Evolutionary conservation across 1,140 invertebrate genomes (phyloP).

Genomic region (Ceratitis capitata): DNA sequence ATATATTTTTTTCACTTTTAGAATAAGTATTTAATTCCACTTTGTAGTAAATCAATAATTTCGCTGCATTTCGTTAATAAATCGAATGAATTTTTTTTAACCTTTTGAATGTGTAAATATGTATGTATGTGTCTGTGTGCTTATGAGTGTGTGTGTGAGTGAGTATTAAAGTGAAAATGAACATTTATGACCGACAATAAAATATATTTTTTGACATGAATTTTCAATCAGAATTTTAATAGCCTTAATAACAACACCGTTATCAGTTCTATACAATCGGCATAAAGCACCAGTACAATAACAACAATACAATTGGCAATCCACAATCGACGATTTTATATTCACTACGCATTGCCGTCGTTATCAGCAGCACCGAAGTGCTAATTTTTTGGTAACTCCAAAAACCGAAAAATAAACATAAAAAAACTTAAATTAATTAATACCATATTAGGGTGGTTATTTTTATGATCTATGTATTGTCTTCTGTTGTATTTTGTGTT

Average conservation of each 20-base stretch:
- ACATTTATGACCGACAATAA: constrained; percentile 56
- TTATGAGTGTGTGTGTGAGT: background rate
- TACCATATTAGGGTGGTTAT: background rate
- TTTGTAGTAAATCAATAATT: background rate
- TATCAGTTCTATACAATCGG: too few relatives aligned
- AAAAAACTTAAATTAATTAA: background rate
- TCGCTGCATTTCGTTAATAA: background rate
- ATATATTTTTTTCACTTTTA: background rate
- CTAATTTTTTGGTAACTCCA: background rate
- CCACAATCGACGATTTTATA: constrained; percentile 43
- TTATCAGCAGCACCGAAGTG: background rate
- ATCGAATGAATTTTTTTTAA: background rate
- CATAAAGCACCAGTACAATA: too few relatives aligned
- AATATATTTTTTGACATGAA: constrained; percentile 65
- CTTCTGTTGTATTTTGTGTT: too few relatives aligned
- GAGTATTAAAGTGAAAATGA: constrained; percentile 47
- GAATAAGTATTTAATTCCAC: background rate
- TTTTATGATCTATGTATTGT: too few relatives aligned
- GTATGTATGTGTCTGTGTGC: too few relatives aligned
- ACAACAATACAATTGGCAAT: too few relatives aligned
- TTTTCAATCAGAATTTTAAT: constrained; percentile 66
- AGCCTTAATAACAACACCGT: constrained; percentile 64
- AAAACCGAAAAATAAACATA: background rate
- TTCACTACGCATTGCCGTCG: background rate
- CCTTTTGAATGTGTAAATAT: background rate